Evolutionary conservation across 2,113 vertebrate species (phyloP), one percentile per base, ranked within the genome.

Genomic region (Lagenorhynchus albirostris): DNA sequence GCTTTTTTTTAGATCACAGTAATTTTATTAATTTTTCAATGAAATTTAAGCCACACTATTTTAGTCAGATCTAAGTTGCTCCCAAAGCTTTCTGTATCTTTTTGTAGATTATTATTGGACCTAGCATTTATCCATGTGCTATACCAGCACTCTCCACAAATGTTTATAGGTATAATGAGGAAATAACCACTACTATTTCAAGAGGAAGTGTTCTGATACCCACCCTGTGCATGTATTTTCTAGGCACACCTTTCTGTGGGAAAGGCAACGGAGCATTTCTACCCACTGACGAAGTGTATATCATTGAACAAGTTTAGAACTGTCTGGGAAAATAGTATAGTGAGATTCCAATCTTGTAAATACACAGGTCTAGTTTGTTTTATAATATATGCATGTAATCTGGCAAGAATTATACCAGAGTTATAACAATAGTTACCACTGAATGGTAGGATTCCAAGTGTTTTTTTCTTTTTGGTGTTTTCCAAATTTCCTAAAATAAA

Each of bases 11-110:
- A 38, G 13, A 95, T 79, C 70, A 79, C 11, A 36, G 50, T 44
- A 83, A 82, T 88, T 94, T 73, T 85, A 23, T 97, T 68, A 82
- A 41, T 70, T 85, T 84, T 94, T 91, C 18, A 89, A 63, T 73
- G 31, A 89, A 65, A 85, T 74, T 15, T 47, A 88, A 84, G 26
- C 3, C 10, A 71, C 77, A 11, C 17, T 89, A 41, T 89, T 38
- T 86, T 63, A 70, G 6, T 50, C 58, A 74, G 11, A 67, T 79
- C 74, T 63, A 90, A 92, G 12, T 47, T 60, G 26, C 20, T 89
- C 33, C 14, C 8, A 53, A 68, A 84, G 6, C 11, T 26, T 83
- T 95, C 58, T 94, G 2, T 12, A 36, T 23, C 91, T 83, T 87
- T 93, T 86, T 89, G 67, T 94, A 76, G 60, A 38, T 68, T 91